Base-by-base conservation (phyloP, 1,140 invertebrate genomes). In the Aleiodes sp. region DNA sequence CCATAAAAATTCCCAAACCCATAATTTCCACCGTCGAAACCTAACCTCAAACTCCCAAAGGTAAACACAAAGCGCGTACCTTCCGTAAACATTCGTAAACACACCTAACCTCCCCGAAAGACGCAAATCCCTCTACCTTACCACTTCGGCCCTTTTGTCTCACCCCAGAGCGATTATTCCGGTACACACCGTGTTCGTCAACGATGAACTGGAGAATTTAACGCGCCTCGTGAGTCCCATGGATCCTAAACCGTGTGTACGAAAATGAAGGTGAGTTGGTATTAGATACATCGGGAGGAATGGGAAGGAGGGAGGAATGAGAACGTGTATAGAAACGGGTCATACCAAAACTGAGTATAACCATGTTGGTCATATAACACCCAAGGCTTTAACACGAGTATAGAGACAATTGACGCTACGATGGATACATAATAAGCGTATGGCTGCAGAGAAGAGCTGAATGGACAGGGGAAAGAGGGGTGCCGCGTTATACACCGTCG, bases 141-240 rank as follows among this genome's bases (percentile, higher is more conserved):
- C 16, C 14, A 39, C 35, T 21, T 35, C n/a, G n/a, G n/a, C n/a
- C n/a, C n/a, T n/a, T n/a, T n/a, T n/a, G n/a, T n/a, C 57, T 43
- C 29, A 2, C 26, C 21, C 29, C 3, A 8, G 21, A 9, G 4
- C 29, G 24, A 39, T 37, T 24, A 14, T 7, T 33, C n/a, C n/a
- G 31, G 19, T 37, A 37, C 14, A 71, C 73, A 72, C 72, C 73
- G 73, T 79, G 76, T 79, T 78, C 75, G 78, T 78, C 79, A 81
- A 72, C 76, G 74, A 70, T 35, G 76, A 71, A 80, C 78, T 82
- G 80, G 80, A 75, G 81, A 84, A 83, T 81, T 83, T 84, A 80
- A 82, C 80, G 80, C 76, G 75, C 76, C 70, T 80, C 74, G 26
- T 63, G 61, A 37, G 61, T 37, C 61, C 21, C 31, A 63, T 26